Base-by-base conservation (phyloP, 2,888 invertebrate species). In the Agrilus mali region DNA sequence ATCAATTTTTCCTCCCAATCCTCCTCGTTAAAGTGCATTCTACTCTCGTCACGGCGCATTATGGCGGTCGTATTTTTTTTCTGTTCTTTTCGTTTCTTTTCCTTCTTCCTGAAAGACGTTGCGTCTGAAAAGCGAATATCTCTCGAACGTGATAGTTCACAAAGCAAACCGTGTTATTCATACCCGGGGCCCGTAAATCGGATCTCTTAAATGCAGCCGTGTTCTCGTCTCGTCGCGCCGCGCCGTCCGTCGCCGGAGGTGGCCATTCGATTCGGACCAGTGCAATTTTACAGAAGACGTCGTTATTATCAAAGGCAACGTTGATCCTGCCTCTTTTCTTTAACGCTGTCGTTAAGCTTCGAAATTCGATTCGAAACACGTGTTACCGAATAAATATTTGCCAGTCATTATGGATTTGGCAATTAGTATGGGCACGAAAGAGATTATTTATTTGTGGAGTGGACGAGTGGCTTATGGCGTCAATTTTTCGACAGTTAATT, bases 261-360 rank as follows among this genome's bases (percentile, higher is more conserved):
- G 50, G 50, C 46, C 44, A 50, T 50, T 50, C 47, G 50, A 47
- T 47, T 44, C 50, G 50, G 46, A 45, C 46, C 47, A 50, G 43
- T 45, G 41, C 41, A 47, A 50, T 46, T 46, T 41, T 42, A 50
- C 44, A 47, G 47, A 43, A 47, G 50, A 47, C 46, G 38, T 49
- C 44, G 47, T 47, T 47, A 44, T 45, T 27, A 44, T 47, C 44
- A 48, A 48, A 48, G 46, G 38, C 44, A 38, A 40, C 43, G 33
- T 41, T 39, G 33, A 43, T 40, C 42, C 46, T 44, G 27, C 27
- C 27, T 27, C 27, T 27, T 27, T 47, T 46, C 44, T 33, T 42
- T 46, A 40, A 36, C 38, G 37, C 33, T 36, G 44, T 47, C 49
- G 47, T 50, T 50, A 50, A 50, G 47, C 47, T 47, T 36, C 44